phyloP scores from a whole-genome alignment of 2,888 invertebrate species.

The Lissonota sp. region DNA sequence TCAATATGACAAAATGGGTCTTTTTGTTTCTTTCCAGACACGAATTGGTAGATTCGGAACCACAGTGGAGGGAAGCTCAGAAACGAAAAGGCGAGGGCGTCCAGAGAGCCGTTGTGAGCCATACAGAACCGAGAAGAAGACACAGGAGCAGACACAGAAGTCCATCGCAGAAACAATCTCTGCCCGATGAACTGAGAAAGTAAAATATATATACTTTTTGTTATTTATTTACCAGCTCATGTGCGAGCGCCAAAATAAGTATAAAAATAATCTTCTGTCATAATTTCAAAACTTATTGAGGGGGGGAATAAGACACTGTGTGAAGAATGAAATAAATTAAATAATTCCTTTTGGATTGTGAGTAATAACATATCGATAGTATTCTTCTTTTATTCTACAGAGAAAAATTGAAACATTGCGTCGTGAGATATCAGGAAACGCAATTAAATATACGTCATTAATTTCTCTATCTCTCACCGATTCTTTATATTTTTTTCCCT shows the following conservation, averaged over 20 bases:
- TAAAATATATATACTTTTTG: constrained; percentile 68
- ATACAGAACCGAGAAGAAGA: constrained; percentile 79
- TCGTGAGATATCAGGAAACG: constrained; percentile 39
- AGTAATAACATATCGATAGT: no score
- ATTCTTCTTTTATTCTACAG: no score
- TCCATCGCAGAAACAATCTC: constrained; percentile 81
- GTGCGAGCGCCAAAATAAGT: no score
- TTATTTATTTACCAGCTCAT: no score
- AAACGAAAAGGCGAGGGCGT: constrained; percentile 88
- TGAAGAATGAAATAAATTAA: no score
- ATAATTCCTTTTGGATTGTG: no score
- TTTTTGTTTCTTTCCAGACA: constrained; percentile 77
- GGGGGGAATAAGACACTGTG: no score
- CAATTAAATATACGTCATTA: constrained; percentile 20
- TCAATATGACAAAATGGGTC: background rate
- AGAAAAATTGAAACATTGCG: background rate
- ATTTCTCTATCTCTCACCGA: background rate
- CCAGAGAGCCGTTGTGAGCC: constrained; percentile 81
- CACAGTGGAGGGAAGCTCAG: constrained; percentile 95
- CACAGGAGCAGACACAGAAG: constrained; percentile 82
- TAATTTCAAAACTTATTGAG: no score
- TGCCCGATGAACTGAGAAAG: constrained; percentile 82
- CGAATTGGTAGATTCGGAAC: constrained; percentile 94
- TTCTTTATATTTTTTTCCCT: background rate
- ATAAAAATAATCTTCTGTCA: no score